A percentile compares a stretch with the other conserved stretches of the same genome.
Conservation (phyloP, 2,113 vertebrate genomes). For the Baryphthengus martii region DNA sequence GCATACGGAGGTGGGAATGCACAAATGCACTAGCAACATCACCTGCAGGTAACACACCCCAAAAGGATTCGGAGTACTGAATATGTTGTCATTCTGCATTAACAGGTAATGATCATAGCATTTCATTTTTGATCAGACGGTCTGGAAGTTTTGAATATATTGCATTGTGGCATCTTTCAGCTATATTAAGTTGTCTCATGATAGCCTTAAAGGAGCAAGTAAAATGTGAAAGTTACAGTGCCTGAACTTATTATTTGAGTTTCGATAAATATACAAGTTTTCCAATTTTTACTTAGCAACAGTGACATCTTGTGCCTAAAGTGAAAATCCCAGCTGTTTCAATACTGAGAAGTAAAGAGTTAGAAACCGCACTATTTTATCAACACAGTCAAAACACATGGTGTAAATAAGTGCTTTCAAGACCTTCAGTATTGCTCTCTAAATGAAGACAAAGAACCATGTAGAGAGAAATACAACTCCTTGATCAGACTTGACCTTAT, state of each 20-base stretch:
- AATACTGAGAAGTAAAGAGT: too few relatives aligned
- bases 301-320: conserved; percentile 55
- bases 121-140: neutral
- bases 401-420: neutral
- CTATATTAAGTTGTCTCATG: fast-evolving
- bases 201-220: neutral
- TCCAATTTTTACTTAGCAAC: neutral
- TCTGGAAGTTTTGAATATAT: neutral
- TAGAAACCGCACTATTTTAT: neutral
- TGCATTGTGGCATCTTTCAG: neutral
- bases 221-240: neutral
- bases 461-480: neutral
- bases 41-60: neutral
- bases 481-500: neutral
- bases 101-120: fast-evolving
- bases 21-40: neutral
- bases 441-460: neutral
- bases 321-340: neutral
- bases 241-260: neutral
- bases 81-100: fast-evolving
- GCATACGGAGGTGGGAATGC: too few relatives aligned
- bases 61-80: fast-evolving
- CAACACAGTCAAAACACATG: neutral
- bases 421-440: neutral
- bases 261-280: neutral